These are phyloP conservation scores for Siniperca chuatsi DNA, from an alignment of 2,113 vertebrate species.

Conservation along the genomic window DNA sequence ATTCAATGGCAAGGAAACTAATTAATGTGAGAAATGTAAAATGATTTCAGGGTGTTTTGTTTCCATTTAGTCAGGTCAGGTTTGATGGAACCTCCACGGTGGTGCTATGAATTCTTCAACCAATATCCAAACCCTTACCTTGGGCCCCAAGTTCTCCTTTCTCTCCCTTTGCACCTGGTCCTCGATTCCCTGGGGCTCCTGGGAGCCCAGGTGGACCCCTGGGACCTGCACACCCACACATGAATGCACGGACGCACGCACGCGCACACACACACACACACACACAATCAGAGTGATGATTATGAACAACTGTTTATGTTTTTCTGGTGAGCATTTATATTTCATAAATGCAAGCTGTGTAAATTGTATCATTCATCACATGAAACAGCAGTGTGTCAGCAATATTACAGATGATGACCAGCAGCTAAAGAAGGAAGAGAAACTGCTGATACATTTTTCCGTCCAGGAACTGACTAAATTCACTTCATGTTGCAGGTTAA, in stretches of 20 bases:
- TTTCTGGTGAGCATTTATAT: background rate
- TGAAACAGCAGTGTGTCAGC: slow-evolving; percentile 10
- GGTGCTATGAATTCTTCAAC: background rate
- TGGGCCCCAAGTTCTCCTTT: slow-evolving; percentile 38
- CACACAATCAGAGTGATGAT: background rate
- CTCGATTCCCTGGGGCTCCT: slow-evolving; percentile 42
- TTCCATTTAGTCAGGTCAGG: background rate
- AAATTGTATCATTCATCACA: background rate
- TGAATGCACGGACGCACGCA: too few species aligned
- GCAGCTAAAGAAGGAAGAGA: slow-evolving; percentile 48
- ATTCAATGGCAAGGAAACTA: background rate
- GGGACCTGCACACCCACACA: slow-evolving; percentile 31
- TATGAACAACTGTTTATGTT: background rate
- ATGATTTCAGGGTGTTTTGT: background rate
- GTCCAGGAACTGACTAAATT: background rate
- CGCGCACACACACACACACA: background rate
- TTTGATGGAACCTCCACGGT: background rate
- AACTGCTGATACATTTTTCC: slow-evolving; percentile 43
- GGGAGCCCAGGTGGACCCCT: slow-evolving; percentile 24
- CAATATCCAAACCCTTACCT: slow-evolving; percentile 36
- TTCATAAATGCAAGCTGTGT: slow-evolving; percentile 3
- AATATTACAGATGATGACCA: background rate
- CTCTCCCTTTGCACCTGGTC: slow-evolving; percentile 59
- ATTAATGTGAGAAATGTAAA: background rate
- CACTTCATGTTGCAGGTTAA: background rate